Evolutionary conservation across 1,140 invertebrate genomes (phyloP).

Genomic region (Heliconius congener): DNA sequence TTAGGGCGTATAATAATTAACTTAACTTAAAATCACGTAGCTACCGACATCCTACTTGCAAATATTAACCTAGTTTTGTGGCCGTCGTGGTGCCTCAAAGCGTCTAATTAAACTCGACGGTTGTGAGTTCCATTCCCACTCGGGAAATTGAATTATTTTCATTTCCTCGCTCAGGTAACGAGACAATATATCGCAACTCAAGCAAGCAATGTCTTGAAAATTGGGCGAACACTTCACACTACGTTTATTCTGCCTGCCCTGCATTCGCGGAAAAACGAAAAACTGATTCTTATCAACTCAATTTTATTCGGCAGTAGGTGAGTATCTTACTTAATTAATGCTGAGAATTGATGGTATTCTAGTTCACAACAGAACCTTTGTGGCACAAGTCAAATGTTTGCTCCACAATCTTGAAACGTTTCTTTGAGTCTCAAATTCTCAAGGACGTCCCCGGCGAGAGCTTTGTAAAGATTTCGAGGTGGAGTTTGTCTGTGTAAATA

Average conservation of each 20-base stretch:
- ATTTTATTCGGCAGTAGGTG: background rate
- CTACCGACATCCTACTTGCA: background rate
- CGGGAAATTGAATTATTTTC: too few species aligned
- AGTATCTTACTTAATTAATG: background rate
- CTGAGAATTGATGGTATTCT: slow-evolving; percentile 14
- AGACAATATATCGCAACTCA: too few species aligned
- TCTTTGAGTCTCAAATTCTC: slow-evolving; percentile 35
- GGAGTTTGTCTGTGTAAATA: slow-evolving; percentile 25
- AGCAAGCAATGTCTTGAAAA: too few species aligned
- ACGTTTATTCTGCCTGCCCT: background rate
- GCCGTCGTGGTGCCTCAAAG: too few species aligned
- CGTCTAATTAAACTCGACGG: too few species aligned
- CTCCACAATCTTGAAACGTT: slow-evolving; percentile 22
- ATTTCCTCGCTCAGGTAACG: too few species aligned
- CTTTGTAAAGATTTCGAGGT: slow-evolving; percentile 30
- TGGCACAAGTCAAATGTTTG: slow-evolving; percentile 32
- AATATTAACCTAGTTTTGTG: background rate
- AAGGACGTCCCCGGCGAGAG: slow-evolving; percentile 25
- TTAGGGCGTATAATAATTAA: background rate
- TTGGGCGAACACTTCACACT: background rate
- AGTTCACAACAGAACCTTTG: slow-evolving; percentile 20
- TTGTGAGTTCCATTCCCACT: too few species aligned
- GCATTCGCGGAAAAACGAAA: background rate
- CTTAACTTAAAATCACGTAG: slow-evolving; percentile 11
- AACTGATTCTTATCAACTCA: background rate